Percentiles rank a stretch among this genome's conserved stretches.
These are phyloP conservation scores for Drosophila nasuta DNA, from an alignment of 1,140 invertebrate genomes.

Conservation along the genomic window DNA sequence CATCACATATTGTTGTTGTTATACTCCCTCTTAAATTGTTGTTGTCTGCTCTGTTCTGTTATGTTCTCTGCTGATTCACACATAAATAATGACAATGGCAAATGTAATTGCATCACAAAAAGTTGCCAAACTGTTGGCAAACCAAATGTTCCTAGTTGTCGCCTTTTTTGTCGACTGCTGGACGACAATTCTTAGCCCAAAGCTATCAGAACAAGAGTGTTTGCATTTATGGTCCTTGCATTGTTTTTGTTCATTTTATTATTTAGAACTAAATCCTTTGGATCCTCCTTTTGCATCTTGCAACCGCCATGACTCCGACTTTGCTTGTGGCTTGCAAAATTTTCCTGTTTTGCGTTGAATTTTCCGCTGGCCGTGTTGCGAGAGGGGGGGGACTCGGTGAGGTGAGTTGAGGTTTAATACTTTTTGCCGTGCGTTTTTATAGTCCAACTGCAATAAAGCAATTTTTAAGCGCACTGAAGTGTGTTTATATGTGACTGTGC, in stretches of 20 bases:
- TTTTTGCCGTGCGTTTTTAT: slow-evolving; percentile 79
- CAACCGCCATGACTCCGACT: slow-evolving; percentile 24
- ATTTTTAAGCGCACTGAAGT: slow-evolving; percentile 83
- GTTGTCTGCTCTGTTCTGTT: neutral
- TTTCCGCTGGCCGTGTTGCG: slow-evolving; percentile 22
- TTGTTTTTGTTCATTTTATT: slow-evolving; percentile 34
- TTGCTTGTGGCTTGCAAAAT: slow-evolving; percentile 73
- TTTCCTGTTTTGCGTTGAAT: slow-evolving; percentile 73
- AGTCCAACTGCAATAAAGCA: slow-evolving; percentile 82
- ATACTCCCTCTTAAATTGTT: slow-evolving; percentile 31
- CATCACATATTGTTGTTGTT: neutral
- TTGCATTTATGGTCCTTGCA: slow-evolving; percentile 23
- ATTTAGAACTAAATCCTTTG: slow-evolving; percentile 71
- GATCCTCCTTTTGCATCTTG: slow-evolving; percentile 67
- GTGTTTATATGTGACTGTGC: slow-evolving; percentile 81
- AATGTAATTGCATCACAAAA: slow-evolving; percentile 63
- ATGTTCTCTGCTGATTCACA: slow-evolving; percentile 32
- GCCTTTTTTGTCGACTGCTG: slow-evolving; percentile 17
- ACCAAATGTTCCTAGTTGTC: slow-evolving; percentile 53
- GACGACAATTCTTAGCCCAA: slow-evolving; percentile 48
- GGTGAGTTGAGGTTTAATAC: slow-evolving; percentile 33
- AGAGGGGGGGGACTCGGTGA: neutral
- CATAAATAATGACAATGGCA: slow-evolving; percentile 63
- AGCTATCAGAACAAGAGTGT: slow-evolving; percentile 16
- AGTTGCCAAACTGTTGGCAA: slow-evolving; percentile 58